Conservation (phyloP, 2,113 vertebrate genomes). For the Cololabis saira region DNA sequence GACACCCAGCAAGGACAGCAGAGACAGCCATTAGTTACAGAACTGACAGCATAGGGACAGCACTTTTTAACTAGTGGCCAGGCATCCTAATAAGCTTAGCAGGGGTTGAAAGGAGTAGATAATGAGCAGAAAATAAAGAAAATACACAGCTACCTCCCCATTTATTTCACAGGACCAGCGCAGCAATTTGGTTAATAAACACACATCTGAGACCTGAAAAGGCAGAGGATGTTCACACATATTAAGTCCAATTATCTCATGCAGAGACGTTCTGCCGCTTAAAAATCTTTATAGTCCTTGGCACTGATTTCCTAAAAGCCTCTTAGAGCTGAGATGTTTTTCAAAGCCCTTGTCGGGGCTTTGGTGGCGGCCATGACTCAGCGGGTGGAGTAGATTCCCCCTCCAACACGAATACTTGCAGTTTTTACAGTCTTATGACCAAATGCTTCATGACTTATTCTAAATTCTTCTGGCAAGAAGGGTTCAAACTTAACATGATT, state of each 20-base stretch:
- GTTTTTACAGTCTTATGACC: neutral
- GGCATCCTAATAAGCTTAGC: constrained; percentile 51
- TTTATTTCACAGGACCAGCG: constrained; percentile 47
- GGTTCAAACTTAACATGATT: neutral
- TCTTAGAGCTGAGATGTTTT: constrained; percentile 3
- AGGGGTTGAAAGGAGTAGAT: constrained; percentile 50
- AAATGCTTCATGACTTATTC: too few relatives aligned
- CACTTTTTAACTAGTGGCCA: constrained; percentile 48
- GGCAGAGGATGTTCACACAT: constrained; percentile 30
- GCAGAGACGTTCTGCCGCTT: neutral
- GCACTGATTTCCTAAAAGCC: constrained; percentile 16
- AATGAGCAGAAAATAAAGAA: constrained; percentile 69
- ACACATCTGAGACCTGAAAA: constrained; percentile 38
- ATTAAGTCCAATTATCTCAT: constrained; percentile 52
- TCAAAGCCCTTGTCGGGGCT: constrained; percentile 8
- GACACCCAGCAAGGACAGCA: constrained; percentile 43
- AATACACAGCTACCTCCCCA: constrained; percentile 35
- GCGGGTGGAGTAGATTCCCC: too few relatives aligned
- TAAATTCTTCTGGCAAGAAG: neutral
- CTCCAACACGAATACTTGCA: neutral
- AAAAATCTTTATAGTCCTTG: constrained; percentile 15
- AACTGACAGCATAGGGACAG: constrained; percentile 50
- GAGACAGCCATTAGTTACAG: constrained; percentile 49
- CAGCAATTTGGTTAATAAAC: constrained; percentile 45
- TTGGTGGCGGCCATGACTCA: too few relatives aligned